Base-by-base conservation (phyloP, 2,888 invertebrate genomes). In the Unio pictorum region DNA sequence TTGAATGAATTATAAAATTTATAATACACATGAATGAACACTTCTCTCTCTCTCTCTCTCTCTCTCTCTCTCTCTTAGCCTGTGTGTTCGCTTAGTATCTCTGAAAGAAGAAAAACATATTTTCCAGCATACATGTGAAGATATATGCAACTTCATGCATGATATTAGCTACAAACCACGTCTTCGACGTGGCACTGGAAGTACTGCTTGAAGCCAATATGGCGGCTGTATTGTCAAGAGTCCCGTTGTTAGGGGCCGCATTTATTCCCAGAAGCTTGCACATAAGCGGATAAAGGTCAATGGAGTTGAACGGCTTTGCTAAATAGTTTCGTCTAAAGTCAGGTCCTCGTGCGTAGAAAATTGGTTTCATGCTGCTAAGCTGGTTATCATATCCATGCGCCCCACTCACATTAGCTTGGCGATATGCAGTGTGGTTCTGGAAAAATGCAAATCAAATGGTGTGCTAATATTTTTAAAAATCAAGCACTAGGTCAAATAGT, bases 231-330 rank as follows among this genome's bases (percentile, higher is more conserved):
- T 74, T 73, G 23, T 69, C 74, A 30, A 82, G 60, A 28, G 79
- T 82, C 3, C 90, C 90, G 65, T 90, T 89, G 72, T 90, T 89
- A 20, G 90, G 85, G 1, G 90, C 88, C 1, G 92, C 91, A 6
- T 89, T 81, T 26, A 94, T 82, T 55, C 92, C 90, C 8, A 94
- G 88, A 61, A 94, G 90, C 75, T 92, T 89, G 81, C 93, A 93
- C 82, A 94, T 92, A 28, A 94, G 87, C 56, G 93, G 92, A 84
- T 92, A 94, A 61, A 94, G 87, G 89, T 94, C 94, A 23, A 94
- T 92, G 64, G 92, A 93, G 68, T 92, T 89, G 76, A 94, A 93
- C 0, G 93, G 92, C 6, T 91, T 78, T 17, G 86, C 81, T 61
- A 68, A 73, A 60, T 81, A 76, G 60, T 88, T 88, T 61, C 81